Base-by-base conservation (phyloP, 2,888 invertebrate genomes). In the Falcaria lacertinaria region DNA sequence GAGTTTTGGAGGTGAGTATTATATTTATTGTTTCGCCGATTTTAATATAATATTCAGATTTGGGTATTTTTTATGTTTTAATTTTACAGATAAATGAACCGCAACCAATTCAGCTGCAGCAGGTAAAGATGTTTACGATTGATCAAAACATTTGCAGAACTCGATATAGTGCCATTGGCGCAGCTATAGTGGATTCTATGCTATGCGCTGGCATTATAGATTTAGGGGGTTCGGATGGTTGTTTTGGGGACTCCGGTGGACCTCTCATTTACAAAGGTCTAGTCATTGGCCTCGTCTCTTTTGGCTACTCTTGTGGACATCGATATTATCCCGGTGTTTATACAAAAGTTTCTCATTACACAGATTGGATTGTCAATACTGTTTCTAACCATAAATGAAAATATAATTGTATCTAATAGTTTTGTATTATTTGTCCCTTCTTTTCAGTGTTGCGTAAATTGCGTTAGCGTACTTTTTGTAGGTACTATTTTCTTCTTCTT, bases 241-340 rank as follows among this genome's bases (percentile, higher is more conserved):
- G 88, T 53, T 85, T 78, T 8, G 88, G 88, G 0, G 88, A 89
- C 48, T 88, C 88, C 5, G 88, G 88, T 2, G 88, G 89, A 4
- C 88, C 89, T 0, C 48, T 89, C 1, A 57, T 89, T 34, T 86
- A 86, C 44, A 84, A 84, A 57, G 88, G 88, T 11, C 67, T 88
- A 0, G 79, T 88, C 0, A 74, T 83, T 0, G 88, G 89, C 4
- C 57, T 88, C 0, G 86, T 88, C 0, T 88, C 88, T 0, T 88
- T 85, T 36, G 88, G 89, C 0, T 85, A 79, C 47, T 82, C 80
- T 0, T 89, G 89, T 41, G 89, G 88, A 1, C 69, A 85, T 47
- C 68, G 62, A 2, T 84, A 77, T 43, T 89, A 75, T 48, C 88
- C 88, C 1, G 88, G 88, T 0, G 85, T 89, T 8, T 88, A 88